phyloP scores from a whole-genome alignment of 2,797 vertebrate genomes.

The Australoheros facetus region DNA sequence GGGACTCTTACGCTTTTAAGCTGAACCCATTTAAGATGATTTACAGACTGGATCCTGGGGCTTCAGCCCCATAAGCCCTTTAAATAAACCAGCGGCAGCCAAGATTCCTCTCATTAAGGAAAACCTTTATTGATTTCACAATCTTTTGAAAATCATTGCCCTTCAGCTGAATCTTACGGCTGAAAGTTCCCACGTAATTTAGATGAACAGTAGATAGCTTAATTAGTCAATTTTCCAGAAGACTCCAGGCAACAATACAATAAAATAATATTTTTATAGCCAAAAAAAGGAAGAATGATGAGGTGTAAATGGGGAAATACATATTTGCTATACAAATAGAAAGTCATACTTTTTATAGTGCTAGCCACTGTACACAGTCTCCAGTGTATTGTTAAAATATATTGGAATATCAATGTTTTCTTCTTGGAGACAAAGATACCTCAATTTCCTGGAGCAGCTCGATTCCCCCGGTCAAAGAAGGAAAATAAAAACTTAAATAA shows the following conservation, averaged over 20 bases:
- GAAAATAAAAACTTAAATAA: conserved; percentile 18
- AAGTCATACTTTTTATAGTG: conserved; percentile 1
- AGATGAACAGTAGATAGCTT: conserved; percentile 75
- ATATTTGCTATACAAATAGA: conserved; percentile 19
- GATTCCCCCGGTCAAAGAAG: conserved; percentile 17
- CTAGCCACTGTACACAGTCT: conserved; percentile 3
- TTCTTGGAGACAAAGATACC: conserved; percentile 6
- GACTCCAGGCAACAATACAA: conserved; percentile 10
- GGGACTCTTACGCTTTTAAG: neutral
- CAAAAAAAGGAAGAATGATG: neutral
- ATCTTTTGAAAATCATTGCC: conserved; percentile 85
- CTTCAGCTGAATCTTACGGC: conserved; percentile 79
- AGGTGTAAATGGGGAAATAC: conserved; percentile 4
- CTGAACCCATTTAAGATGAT: conserved; percentile 4
- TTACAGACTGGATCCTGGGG: neutral
- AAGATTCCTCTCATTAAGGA: conserved; percentile 79
- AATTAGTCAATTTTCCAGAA: conserved; percentile 41
- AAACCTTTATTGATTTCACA: conserved; percentile 87
- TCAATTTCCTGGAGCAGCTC: conserved; percentile 1
- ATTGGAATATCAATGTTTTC: conserved; percentile 1
- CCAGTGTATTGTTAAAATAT: conserved; percentile 26
- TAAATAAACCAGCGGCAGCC: conserved; percentile 38
- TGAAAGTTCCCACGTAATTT: conserved; percentile 85
- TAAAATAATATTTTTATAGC: neutral
- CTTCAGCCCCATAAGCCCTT: conserved; percentile 1